Base-by-base conservation (phyloP, 2,797 vertebrate species). In the Heteromormyrus szaboi region DNA sequence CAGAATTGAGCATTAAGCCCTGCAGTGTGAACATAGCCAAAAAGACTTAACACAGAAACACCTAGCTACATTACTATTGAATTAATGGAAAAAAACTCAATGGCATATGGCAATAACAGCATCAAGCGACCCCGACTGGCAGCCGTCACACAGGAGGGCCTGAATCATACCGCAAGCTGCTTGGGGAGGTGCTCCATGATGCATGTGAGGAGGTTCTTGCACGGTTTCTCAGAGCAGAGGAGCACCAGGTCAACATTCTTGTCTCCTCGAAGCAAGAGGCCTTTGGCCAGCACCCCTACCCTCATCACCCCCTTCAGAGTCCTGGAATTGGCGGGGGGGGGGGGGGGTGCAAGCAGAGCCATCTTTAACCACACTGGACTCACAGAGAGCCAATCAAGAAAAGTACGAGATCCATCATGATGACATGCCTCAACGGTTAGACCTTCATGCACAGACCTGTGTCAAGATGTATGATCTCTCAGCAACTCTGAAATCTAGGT, bases 231-330 rank as follows among this genome's bases (percentile, higher is more conserved):
- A 2, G 97, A 97, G 91, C 98, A 99, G 3, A 99, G 97, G 89
- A 99, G 93, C 90, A 99, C 99, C 65, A 99, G 96, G 93, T 97
- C 97, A 92, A 99, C 98, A 0, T 98, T 98, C 93, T 97, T 96
- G 91, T 99, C 99, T 90, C 99, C 99, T 53, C 97, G 96, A n/a
- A 99, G 96, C 1, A 99, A 96, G 90, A 99, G 94, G 72, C 99
- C 99, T 96, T 99, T 99, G 87, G 99, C 99, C 93, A 99, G 93
- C 88, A 99, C 97, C 5, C 98, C 99, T 0, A 99, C 98, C 90
- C 98, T 96, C 95, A 99, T 97, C 87, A 99, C 99, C 83, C 99
- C 98, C 93, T 99, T 99, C 93, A 99, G 94, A 90, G 97, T 96
- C 91, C 96, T 97, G 22, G 2, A 88, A 89, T 62, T 59, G 2